These are phyloP conservation scores for Euplexia lucipara DNA, from an alignment of 2,888 invertebrate genomes.

Conservation along the genomic window DNA sequence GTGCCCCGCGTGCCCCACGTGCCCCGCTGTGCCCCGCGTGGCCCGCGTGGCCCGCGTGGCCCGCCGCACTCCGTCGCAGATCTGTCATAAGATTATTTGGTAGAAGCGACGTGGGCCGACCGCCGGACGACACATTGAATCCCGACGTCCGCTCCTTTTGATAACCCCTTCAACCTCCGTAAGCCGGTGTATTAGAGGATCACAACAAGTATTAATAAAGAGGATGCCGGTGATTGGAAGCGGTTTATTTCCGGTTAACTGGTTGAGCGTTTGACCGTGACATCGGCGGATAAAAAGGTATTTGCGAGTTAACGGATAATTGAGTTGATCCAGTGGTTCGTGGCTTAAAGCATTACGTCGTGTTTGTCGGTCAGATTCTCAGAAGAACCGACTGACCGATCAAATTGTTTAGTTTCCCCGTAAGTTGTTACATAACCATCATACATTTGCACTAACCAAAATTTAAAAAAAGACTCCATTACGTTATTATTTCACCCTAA, in stretches of 20 bases:
- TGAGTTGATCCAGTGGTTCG: slow-evolving; percentile 3
- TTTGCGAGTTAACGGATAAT: slow-evolving; percentile 30
- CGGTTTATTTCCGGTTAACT: slow-evolving; percentile 46
- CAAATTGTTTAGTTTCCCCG: neutral
- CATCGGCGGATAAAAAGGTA: slow-evolving; percentile 49
- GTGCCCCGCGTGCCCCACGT: slow-evolving; percentile 12
- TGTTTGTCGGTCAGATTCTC: slow-evolving; percentile 1
- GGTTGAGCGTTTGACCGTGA: slow-evolving; percentile 43
- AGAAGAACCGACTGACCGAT: neutral
- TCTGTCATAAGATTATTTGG: slow-evolving; percentile 56
- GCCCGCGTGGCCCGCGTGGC: slow-evolving; percentile 2
- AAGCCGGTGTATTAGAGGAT: slow-evolving; percentile 47
- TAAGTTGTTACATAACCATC: neutral
- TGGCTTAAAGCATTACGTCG: neutral
- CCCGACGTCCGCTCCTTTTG: slow-evolving; percentile 53
- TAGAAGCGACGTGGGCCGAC: slow-evolving; percentile 24
- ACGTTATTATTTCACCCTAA: slow-evolving; percentile 10
- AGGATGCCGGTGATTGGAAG: slow-evolving; percentile 44
- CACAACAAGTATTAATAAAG: slow-evolving; percentile 47
- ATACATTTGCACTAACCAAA: neutral
- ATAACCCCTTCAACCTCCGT: slow-evolving; percentile 55
- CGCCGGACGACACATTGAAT: slow-evolving; percentile 57
- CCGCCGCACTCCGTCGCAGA: slow-evolving; percentile 37
- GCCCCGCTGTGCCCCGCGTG: slow-evolving; percentile 1
- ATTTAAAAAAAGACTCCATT: neutral